A percentile compares a stretch with the other conserved stretches of the same genome.
Conservation (phyloP, 2,113 vertebrate genomes). For the Glareola pratincola region DNA sequence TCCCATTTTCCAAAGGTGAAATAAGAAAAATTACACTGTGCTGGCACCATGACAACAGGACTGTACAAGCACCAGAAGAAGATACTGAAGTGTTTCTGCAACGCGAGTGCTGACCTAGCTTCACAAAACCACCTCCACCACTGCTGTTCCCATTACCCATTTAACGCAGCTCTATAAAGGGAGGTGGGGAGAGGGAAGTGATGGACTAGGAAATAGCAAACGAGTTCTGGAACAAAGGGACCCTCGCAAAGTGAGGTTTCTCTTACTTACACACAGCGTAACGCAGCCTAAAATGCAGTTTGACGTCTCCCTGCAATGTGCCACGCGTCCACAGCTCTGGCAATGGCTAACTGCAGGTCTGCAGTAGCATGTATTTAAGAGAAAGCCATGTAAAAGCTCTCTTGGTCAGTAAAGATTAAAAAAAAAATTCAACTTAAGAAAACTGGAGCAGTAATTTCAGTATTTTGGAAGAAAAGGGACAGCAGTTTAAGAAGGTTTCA, state of each 20-base stretch:
- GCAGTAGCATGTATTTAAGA: neutral
- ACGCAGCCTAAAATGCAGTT: neutral
- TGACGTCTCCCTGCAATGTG: neutral
- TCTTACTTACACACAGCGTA: neutral
- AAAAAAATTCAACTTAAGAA: neutral
- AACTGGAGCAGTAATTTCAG: neutral
- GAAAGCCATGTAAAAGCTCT: neutral
- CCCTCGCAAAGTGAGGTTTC: neutral
- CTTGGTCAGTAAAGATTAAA: neutral
- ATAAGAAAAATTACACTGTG: neutral
- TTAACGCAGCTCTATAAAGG: neutral
- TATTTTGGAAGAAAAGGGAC: neutral
- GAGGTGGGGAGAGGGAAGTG: neutral
- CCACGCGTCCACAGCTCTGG: neutral
- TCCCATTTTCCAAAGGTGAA: neutral
- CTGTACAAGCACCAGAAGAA: neutral
- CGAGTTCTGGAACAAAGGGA: neutral
- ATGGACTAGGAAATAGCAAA: neutral
- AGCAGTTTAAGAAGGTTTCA: neutral
- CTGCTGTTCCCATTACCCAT: neutral
- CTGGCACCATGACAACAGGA: neutral
- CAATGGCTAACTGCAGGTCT: neutral
- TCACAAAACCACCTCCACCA: neutral
- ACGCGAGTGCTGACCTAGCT: neutral
- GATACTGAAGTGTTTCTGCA: neutral